Base-by-base conservation (phyloP, 2,888 invertebrate genomes). In the Strigamia transsilvanica region DNA sequence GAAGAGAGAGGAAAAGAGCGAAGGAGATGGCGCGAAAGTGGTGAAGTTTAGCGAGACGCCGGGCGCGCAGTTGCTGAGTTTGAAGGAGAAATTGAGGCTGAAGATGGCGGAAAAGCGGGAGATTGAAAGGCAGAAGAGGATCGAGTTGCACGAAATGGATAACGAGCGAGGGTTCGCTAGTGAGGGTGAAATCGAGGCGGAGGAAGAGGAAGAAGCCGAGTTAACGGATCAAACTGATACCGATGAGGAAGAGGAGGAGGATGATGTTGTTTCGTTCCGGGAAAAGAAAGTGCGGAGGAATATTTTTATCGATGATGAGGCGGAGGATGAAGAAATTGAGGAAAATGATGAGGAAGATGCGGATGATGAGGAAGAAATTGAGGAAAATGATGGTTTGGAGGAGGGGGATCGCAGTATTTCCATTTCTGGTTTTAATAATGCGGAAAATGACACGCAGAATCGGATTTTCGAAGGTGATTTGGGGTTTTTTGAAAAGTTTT, bases 41-140 rank as follows among this genome's bases (percentile, higher is more conserved):
- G 85, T 21, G 4, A 12, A 10, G 4, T n/a, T 12, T 1, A 42
- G 21, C 18, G 89, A 89, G 42, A 91, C 92, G 86, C 93, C 94
- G 66, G 94, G 96, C 0, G 91, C 91, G 2, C 93, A 92, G 85
- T 90, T 93, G 84, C 87, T 90, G n/a, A 92, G 91, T 85, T 88
- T 96, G 81, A 93, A 92, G 86, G 91, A 92, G 83, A 92, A 93
- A 84, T 89, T 96, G 2, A 91, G 93, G 85, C 89, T 91, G 15
- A 90, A 93, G 87, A 95, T 96, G 86, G 91, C 91, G 2, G 90
- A 91, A 84, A 92, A 92, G 85, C 89, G 94, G 80, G 91, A 92
- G 56, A 90, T 93, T 83, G 92, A 93, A 85, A 91, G 94, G 91
- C 90, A 91, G 82, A 91, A 92, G 85, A 91, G 92, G 80, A 88